Base-by-base conservation (phyloP, 2,113 vertebrate genomes). In the Ursus arctos region DNA sequence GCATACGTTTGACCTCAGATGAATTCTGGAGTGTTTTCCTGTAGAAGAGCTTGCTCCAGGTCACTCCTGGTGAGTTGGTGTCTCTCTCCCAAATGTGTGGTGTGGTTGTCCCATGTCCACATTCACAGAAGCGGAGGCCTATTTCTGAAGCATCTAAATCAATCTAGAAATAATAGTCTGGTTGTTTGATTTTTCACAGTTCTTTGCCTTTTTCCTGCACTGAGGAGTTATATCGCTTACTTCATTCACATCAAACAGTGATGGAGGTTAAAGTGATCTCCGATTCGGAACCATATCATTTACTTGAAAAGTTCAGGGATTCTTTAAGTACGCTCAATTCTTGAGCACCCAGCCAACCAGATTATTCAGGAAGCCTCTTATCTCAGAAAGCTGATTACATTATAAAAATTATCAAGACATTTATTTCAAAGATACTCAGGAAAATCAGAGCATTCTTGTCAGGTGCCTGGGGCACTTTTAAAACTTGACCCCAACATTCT, bases 311-410 rank as follows among this genome's bases (percentile, higher is more conserved):
- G 84, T 84, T 36, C 90, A 69, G 47, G 47, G 94, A 93, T 88
- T 98, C 83, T 93, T 93, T 57, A 95, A 95, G 94, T 65, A 84
- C 80, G 47, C 92, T 96, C 87, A 65, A 36, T 84, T 93, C 59
- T 16, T 61, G 80, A 90, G 92, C 72, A 90, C 77, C 65, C 71
- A n/a, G 96, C 80, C 91, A 91, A 74, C 43, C 21, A 51, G 63
- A 67, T 96, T 90, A 92, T 93, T 95, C 90, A 81, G 95, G 95
- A 93, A 94, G 71, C 26, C 84, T 92, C 94, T 97, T 88, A 28
- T 81, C 47, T 81, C 87, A 57, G 92, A 89, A 91, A 80, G 84
- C 80, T 97, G 80, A 96, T 94, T 88, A 82, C 92, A 92, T 91
- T 94, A 91, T 80, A 96, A 85, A 71, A 63, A 96, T 96, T 81